Evolutionary conservation across 2,797 vertebrate species (phyloP), one percentile per base, ranked within the genome.

Genomic region (Sylvilagus floridanus): DNA sequence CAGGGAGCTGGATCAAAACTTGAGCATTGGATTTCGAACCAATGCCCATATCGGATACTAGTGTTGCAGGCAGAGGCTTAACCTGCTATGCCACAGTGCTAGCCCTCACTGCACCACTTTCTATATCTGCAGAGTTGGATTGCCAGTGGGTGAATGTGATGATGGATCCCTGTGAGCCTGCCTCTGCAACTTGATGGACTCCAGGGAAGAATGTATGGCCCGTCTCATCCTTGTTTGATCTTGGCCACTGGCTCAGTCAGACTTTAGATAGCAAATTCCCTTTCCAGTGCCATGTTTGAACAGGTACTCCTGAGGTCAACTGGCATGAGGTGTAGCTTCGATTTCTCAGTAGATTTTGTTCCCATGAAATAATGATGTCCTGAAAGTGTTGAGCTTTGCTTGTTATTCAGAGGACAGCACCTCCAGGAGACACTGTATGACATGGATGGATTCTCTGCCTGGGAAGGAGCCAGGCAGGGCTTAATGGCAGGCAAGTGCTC

Each of bases 271-370:
- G 68, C 17, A 82, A 79, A 90, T 32, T 54, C 12, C 32, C 24
- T 93, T 65, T 17, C 63, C 35, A 26, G 37, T 11, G 7, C 69
- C 75, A 14, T 32, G 16, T 92, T 75, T 88, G 71, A 84, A 28
- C 90, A 52, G 16, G 19, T 68, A 35, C 22, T 69, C 4, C 72
- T 85, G 37, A 60, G 90, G 65, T 88, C 35, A 71, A 50, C 77
- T 82, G 69, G 24, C 54, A 92, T 84, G 54, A 82, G 82, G 60
- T 24, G 22, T 85, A 77, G 69, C 79, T 94, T 93, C 42, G 73
- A 21, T 86, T 90, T 66, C 84, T 87, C 54, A 71, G 30, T 42
- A 91, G 87, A 89, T 28, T 87, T 2, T 63, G 30, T 94, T 96
- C 35, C n/a, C 50, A 2, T 66, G 68, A 93, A 78, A 84, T 83